Evolutionary conservation across 2,797 vertebrate species (phyloP), one percentile per base, ranked within the genome.

Genomic region (Sebastiscus tertius): DNA sequence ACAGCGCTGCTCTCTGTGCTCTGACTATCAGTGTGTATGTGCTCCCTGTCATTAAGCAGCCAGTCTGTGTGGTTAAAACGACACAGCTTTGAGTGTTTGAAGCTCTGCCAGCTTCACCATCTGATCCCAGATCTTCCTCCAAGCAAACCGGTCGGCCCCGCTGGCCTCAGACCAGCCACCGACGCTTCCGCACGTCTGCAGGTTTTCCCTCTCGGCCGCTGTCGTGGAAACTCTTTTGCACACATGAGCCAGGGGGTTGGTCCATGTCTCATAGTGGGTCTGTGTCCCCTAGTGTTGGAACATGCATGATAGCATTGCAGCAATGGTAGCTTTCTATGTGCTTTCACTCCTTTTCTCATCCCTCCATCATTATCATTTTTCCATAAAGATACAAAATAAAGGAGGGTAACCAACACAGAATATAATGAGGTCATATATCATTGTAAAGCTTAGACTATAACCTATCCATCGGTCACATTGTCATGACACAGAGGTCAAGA

Each of bases 1-100:
- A 70, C 4, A 72, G 36, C 4, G 20, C 39, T 58, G 59, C 18
- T 65, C 73, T 58, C 39, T 55, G 36, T 73, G 39, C 13, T 14
- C 39, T 42, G 39, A 42, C 39, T 42, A 42, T 42, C 39, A 42
- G 39, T 42, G 39, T 42, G 58, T 58, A 8, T 62, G 7, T 67
- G 63, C 55, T 70, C 84, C 75, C 87, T 81, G 90, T 89, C 83
- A 90, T 92, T 90, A 90, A 67, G 59, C 74, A 72, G 80, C 5
- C 1, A 59, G 34, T 61, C 46, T 74, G 24, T 77, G 63, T 82
- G 63, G 63, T 87, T 85, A 60, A 77, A 75, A 29, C 65, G 54
- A 74, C 66, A 29, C 66, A 2, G 66, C 67, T 68, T 14, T 62
- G 59, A 73, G 6, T 42, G 75, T 59, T 71, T 46, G 31, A 71